Conservation (phyloP, 2,113 vertebrate genomes). For the Albula goreensis region DNA sequence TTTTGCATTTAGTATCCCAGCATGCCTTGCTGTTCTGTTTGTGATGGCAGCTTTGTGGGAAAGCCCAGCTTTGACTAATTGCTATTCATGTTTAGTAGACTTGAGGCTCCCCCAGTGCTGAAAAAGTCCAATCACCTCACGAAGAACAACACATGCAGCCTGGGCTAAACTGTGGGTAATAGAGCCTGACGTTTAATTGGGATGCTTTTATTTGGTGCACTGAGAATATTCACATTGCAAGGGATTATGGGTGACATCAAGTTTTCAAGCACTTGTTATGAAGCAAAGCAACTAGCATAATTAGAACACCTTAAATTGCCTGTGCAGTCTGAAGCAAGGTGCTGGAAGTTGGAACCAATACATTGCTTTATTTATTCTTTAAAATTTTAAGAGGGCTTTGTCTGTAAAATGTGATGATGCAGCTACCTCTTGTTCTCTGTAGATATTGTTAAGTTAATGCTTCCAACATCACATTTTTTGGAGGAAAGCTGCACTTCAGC, state of each 20-base stretch:
- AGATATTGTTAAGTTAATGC: constrained; percentile 23
- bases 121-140: constrained; percentile 25
- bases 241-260: neutral
- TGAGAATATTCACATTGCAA: neutral
- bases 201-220: neutral
- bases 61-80: constrained; percentile 35
- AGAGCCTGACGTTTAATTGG: neutral
- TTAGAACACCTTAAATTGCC: neutral
- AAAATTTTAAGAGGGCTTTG: constrained; percentile 21
- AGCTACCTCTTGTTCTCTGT: constrained; percentile 18
- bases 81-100: constrained; percentile 29
- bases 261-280: neutral
- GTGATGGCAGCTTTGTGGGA: constrained; percentile 18
- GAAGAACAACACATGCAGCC: constrained; percentile 14
- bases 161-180: neutral
- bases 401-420: constrained; percentile 39
- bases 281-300: neutral
- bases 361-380: neutral
- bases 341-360: constrained; percentile 3
- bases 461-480: constrained; percentile 11
- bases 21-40: neutral
- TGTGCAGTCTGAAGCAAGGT: neutral
- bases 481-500: constrained; percentile 8
- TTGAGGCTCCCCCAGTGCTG: constrained; percentile 1
- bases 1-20: constrained; percentile 14